Conservation (phyloP, 92 coral and sea anemone genomes). For the Porites divaricata region DNA sequence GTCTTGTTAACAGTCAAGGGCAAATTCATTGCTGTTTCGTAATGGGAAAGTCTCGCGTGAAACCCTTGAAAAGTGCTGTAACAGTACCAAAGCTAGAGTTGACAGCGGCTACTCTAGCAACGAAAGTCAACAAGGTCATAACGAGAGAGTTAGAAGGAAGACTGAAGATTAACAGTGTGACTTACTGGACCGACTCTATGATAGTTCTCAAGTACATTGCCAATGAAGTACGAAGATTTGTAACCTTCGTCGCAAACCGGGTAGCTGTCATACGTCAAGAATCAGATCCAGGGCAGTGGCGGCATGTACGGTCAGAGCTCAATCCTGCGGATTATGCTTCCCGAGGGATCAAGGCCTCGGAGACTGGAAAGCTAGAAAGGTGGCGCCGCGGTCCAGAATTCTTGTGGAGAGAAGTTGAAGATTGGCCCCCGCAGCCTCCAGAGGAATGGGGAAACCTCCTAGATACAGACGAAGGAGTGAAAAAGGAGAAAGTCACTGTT, state of each 20-base stretch:
- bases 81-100: conserved; percentile 69
- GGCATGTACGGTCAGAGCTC: conserved; percentile 53
- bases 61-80: conserved; percentile 50
- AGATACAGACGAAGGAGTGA: conserved; percentile 61
- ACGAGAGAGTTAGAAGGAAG: conserved; percentile 48
- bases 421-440: conserved; percentile 73
- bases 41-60: conserved; percentile 70
- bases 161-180: conserved; percentile 53
- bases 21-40: conserved; percentile 24
- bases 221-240: conserved; percentile 59
- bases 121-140: conserved; percentile 47
- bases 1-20: background rate
- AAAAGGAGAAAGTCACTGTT: conserved; percentile 30
- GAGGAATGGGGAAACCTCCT: conserved; percentile 24
- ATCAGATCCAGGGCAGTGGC: conserved; percentile 66
- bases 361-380: conserved; percentile 51
- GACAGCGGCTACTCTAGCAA: conserved; percentile 62
- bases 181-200: conserved; percentile 70
- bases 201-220: conserved; percentile 58
- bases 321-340: conserved; percentile 77
- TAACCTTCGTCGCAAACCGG: conserved; percentile 66
- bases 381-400: conserved; percentile 71
- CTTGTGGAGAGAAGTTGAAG: conserved; percentile 47
- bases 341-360: conserved; percentile 60
- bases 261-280: conserved; percentile 58